Conservation (phyloP, 2,888 invertebrate species). For the Liodrosophila aerea region DNA sequence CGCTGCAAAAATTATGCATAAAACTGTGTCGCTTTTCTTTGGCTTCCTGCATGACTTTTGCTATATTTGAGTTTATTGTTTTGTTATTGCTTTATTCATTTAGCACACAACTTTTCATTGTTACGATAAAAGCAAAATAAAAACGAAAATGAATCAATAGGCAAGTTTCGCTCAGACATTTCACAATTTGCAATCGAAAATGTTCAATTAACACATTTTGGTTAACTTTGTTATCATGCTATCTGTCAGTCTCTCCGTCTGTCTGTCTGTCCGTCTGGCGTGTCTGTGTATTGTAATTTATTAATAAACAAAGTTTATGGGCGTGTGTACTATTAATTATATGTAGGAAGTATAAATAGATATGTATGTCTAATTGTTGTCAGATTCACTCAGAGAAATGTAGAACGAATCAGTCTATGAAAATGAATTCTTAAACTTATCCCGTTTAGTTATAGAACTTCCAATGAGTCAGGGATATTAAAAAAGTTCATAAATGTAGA, state of each 20-base stretch:
- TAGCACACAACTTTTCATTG: constrained; percentile 4
- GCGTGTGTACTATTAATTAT: constrained; percentile 16
- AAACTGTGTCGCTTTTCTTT: constrained; percentile 19
- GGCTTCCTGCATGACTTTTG: constrained; percentile 20
- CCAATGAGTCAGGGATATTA: no score
- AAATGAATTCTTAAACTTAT: no score
- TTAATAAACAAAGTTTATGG: constrained; percentile 19
- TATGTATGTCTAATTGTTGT: no score
- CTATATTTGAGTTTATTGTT: constrained; percentile 6
- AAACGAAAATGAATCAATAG: constrained; percentile 1
- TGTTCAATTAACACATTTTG: constrained; percentile 24
- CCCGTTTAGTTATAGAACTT: no score
- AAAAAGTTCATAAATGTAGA: no score
- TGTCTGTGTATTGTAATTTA: not conserved
- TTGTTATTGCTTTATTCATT: constrained; percentile 10
- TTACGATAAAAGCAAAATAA: not conserved
- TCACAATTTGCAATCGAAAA: constrained; percentile 2
- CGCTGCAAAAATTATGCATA: constrained; percentile 21
- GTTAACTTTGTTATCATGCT: constrained; percentile 2
- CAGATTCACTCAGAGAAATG: no score
- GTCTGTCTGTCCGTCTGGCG: no score
- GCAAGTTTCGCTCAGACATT: not conserved
- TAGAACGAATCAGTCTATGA: no score
- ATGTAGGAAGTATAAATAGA: no score
- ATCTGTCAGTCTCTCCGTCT: no score